Percentiles rank a stretch among this genome's conserved stretches.
Conservation (phyloP, 2,113 vertebrate species). For the Apus apus region DNA sequence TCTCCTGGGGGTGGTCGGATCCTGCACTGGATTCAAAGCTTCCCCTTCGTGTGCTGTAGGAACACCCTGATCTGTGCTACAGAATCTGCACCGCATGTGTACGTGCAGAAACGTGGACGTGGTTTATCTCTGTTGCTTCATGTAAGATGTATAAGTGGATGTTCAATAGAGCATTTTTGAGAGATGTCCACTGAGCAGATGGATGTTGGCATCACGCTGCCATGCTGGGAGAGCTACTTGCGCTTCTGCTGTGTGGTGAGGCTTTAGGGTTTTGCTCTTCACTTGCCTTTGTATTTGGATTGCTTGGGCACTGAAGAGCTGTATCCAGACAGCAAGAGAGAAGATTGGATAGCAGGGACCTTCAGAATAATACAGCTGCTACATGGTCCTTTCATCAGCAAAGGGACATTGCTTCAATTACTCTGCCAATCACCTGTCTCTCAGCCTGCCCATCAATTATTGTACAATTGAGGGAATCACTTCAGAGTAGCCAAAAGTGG, state of each 20-base stretch:
- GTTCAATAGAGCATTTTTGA: background rate
- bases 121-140: background rate
- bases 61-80: background rate
- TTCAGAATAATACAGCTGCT: background rate
- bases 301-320: background rate
- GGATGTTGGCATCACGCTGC: background rate
- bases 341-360: background rate
- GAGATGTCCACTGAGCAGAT: background rate
- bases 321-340: background rate
- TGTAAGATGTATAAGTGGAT: rapidly evolving
- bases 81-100: rapidly evolving
- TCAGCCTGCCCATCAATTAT: background rate
- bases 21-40: background rate
- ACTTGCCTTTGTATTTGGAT: background rate
- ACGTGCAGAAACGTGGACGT: rapidly evolving
- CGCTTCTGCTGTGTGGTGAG: background rate
- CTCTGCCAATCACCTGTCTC: constrained; percentile 39
- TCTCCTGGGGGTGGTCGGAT: background rate
- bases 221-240: background rate
- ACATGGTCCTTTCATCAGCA: background rate
- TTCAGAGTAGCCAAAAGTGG: background rate
- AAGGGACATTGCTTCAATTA: constrained; percentile 3
- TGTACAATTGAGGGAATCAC: background rate
- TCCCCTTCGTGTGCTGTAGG: rapidly evolving
- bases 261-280: background rate